Evolutionary conservation across 1,140 invertebrate genomes (phyloP), one percentile per base, ranked within the genome.

Genomic region (Drosophila carrolli): DNA sequence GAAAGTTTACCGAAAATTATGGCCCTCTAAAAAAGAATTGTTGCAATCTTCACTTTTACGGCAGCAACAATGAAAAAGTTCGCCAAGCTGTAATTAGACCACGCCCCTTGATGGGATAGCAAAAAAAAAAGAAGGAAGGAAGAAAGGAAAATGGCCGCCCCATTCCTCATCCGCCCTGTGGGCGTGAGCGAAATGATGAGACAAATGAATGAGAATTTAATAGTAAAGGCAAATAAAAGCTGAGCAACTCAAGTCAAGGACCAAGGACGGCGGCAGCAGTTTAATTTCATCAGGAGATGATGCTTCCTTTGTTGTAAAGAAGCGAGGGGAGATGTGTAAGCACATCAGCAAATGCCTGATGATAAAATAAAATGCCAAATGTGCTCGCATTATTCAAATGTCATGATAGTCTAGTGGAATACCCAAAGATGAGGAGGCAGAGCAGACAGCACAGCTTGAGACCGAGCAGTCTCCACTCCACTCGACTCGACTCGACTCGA

Each of bases 321-420:
- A 44, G 27, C 23, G 19, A n/a, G 13, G 35, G 59, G 14, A 59
- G 58, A 46, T 38, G 53, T 68, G 77, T 81, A 61, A 65, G 83
- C 78, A 82, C 75, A 85, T 89, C 79, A 83, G 72, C 72, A 79
- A 86, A 82, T 88, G 84, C 76, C 83, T 77, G 79, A 88, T 88
- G 84, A 79, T 88, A 89, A 88, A 88, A 88, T 83, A 89, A 89
- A 88, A 88, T 89, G 72, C 83, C 84, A 88, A 88, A 88, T 88
- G 83, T 83, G 83, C 67, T 75, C 80, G 47, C 83, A 88, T 88
- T 88, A 88, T 88, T 88, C 83, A 88, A 88, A 89, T 88, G 84
- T 79, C 70, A 78, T 76, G 83, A 86, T 86, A 83, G 80, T 89
- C 79, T 83, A 86, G 60, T 70, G 72, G 55, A 41, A 75, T 54